These are phyloP conservation scores for Coptotermes formosanus DNA, from an alignment of 1,140 invertebrate species.

Conservation along the genomic window DNA sequence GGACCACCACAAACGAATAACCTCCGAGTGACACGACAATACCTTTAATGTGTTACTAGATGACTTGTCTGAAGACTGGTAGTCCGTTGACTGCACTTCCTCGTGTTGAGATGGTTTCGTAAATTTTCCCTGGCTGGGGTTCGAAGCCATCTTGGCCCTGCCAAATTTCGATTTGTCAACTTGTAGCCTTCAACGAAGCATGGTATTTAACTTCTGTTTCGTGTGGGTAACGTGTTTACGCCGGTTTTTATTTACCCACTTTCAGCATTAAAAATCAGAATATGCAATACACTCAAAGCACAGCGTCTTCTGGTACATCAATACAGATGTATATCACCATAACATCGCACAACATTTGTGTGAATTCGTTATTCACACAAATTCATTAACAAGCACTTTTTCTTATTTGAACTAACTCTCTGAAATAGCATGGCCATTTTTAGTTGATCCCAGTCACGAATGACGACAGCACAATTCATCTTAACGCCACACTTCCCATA, in stretches of 20 bases:
- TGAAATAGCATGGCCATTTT: too few relatives aligned
- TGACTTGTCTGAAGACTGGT: constrained; percentile 48
- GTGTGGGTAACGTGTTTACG: not conserved
- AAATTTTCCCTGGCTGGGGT: constrained; percentile 28
- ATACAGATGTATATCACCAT: not conserved
- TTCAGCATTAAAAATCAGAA: not conserved
- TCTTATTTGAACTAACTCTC: too few relatives aligned
- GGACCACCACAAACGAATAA: too few relatives aligned
- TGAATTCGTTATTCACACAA: not conserved
- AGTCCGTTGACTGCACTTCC: constrained; percentile 45
- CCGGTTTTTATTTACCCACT: not conserved
- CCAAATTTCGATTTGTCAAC: not conserved
- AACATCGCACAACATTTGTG: not conserved
- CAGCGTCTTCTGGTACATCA: not conserved
- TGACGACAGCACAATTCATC: too few relatives aligned
- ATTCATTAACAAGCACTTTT: too few relatives aligned
- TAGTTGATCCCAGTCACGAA: too few relatives aligned
- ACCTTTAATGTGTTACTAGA: constrained; percentile 51
- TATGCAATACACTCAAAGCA: not conserved
- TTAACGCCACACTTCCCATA: too few relatives aligned
- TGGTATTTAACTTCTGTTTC: not conserved
- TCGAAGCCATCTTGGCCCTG: constrained; percentile 34
- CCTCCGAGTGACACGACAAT: not conserved
- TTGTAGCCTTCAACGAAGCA: not conserved
- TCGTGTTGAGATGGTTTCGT: constrained; percentile 39